Evolutionary conservation across 2,797 vertebrate species (phyloP).

Genomic region (Nyctibius grandis): DNA sequence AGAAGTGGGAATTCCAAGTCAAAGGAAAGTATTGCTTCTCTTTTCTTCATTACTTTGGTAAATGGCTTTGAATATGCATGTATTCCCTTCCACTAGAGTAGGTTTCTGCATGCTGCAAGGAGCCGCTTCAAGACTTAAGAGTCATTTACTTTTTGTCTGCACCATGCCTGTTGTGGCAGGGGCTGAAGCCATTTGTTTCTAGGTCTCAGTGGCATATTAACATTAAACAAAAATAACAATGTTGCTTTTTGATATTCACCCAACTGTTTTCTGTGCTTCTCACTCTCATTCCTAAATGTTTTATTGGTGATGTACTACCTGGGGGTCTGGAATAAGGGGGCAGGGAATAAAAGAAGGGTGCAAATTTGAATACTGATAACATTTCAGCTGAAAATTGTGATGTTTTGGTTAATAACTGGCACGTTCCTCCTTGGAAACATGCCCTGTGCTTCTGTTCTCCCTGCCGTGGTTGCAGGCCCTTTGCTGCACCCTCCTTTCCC

Average conservation of each 20-base stretch:
- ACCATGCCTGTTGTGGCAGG: not conserved
- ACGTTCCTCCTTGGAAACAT: not conserved
- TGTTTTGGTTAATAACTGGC: not conserved
- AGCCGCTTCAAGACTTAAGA: not conserved
- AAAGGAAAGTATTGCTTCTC: not conserved
- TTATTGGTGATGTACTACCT: not conserved
- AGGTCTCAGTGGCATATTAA: not conserved
- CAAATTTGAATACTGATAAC: not conserved
- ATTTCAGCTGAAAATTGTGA: not conserved
- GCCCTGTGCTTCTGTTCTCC: not conserved
- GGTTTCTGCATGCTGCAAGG: not conserved
- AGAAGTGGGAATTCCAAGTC: constrained; percentile 21
- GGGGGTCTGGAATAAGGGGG: not conserved
- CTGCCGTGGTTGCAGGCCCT: accelerated
- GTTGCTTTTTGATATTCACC: not conserved
- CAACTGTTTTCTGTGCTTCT: not conserved
- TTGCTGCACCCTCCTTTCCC: not conserved
- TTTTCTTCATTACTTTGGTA: not conserved
- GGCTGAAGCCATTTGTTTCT: not conserved
- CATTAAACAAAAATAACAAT: not conserved
- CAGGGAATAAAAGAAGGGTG: not conserved
- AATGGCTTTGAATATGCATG: not conserved
- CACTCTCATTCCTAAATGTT: not conserved
- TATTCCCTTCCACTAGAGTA: not conserved
- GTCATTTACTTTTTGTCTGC: not conserved